Percentiles rank a stretch among this genome's conserved stretches.
phyloP scores from a whole-genome alignment of 2,888 invertebrate species.

The Kuschelorhynchus macadamiae region DNA sequence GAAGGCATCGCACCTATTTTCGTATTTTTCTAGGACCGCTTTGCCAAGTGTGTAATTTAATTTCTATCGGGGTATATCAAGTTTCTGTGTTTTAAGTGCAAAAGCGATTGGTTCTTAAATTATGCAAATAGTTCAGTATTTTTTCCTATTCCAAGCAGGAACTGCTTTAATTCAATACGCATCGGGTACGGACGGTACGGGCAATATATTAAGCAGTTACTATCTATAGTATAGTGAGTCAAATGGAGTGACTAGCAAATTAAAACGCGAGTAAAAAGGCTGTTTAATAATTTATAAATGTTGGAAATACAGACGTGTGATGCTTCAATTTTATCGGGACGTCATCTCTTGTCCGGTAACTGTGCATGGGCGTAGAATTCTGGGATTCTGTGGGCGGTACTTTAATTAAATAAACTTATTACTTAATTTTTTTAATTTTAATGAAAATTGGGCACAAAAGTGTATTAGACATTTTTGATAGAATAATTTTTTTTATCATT shows the following conservation, averaged over 20 bases:
- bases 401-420: too few species aligned
- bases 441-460: too few species aligned
- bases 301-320: constrained; percentile 2
- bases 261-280: neutral
- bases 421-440: too few species aligned
- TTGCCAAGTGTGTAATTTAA: too few species aligned
- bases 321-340: neutral
- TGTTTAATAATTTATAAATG: constrained; percentile 4
- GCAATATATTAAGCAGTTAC: neutral
- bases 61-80: too few species aligned
- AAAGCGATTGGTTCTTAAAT: neutral
- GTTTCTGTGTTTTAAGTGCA: too few species aligned
- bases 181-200: too few species aligned
- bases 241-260: constrained; percentile 7
- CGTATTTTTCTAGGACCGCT: too few species aligned
- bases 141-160: constrained; percentile 2
- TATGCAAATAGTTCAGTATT: neutral
- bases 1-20: too few species aligned
- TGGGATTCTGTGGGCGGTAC: neutral
- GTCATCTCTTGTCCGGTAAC: neutral
- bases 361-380: neutral
- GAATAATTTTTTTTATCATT: too few species aligned
- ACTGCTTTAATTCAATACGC: neutral
- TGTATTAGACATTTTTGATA: too few species aligned
- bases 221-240: neutral